Evolutionary conservation across 2,888 invertebrate genomes (phyloP).

Genomic region (Drosophila falleni): DNA sequence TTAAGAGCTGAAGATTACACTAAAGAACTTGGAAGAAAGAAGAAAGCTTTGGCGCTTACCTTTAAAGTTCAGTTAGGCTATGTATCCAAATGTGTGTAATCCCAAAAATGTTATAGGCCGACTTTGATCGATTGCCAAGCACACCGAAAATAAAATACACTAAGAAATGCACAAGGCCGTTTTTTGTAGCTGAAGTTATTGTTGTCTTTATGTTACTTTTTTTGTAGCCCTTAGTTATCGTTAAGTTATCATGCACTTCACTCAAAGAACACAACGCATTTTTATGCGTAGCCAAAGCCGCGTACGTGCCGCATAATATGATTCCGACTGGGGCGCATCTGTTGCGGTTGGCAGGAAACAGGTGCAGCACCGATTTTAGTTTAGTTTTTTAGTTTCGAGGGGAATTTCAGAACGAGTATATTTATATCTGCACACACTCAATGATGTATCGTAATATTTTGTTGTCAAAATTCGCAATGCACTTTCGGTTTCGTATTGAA

Average conservation of each 20-base stretch:
- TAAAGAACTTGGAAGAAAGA: conserved; percentile 20
- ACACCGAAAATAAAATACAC: conserved; percentile 18
- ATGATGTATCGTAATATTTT: background rate
- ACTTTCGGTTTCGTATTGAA: conserved; percentile 56
- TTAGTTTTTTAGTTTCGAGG: conserved; percentile 2
- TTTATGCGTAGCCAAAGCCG: conserved; percentile 70
- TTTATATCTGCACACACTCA: conserved; percentile 2
- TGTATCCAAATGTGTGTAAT: conserved; percentile 64
- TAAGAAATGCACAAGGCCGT: conserved; percentile 65
- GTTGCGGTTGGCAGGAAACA: conserved; percentile 66
- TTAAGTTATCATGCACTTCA: conserved; percentile 69
- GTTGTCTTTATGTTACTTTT: conserved; percentile 28
- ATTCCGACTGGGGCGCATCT: conserved; percentile 36
- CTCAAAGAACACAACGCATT: conserved; percentile 53
- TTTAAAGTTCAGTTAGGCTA: conserved; percentile 46
- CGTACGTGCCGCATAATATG: conserved; percentile 67
- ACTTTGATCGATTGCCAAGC: conserved; percentile 51
- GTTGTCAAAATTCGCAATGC: conserved; percentile 32
- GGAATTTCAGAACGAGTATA: conserved; percentile 2
- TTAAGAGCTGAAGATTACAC: conserved; percentile 20
- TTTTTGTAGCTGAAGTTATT: conserved; percentile 9
- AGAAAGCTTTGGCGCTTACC: conserved; percentile 55
- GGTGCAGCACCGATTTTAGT: conserved; percentile 62
- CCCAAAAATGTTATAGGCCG: conserved; percentile 46
- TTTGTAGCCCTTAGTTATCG: conserved; percentile 20